Conservation (phyloP, 1,140 invertebrate species). For the Tetranychus urticae region DNA sequence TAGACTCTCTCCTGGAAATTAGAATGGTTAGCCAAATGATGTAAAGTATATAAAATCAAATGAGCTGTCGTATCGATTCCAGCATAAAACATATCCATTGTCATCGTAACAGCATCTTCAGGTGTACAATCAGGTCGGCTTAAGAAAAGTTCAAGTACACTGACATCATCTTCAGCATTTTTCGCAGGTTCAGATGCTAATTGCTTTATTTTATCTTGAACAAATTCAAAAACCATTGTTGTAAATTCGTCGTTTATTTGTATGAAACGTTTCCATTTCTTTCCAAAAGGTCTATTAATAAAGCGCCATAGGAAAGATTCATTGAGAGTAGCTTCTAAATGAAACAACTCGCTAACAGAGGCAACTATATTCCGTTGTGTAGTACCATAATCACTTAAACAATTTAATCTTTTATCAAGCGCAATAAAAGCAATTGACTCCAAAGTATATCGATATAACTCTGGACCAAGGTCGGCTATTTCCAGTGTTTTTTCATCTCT, state of each 20-base stretch:
- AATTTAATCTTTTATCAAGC: neutral
- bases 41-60: slow-evolving; percentile 18
- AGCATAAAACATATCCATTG: slow-evolving; percentile 55
- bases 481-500: slow-evolving; percentile 5
- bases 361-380: too few species aligned
- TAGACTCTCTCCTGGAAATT: slow-evolving; percentile 20
- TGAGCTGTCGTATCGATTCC: slow-evolving; percentile 48
- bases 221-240: neutral
- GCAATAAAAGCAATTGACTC: slow-evolving; percentile 9
- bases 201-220: neutral
- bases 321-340: slow-evolving; percentile 2
- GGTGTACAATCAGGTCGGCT: neutral
- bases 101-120: slow-evolving; percentile 48
- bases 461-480: slow-evolving; percentile 15
- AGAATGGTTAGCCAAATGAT: slow-evolving; percentile 21
- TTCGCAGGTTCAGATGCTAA: neutral
- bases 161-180: neutral
- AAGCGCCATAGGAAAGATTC: slow-evolving; percentile 3
- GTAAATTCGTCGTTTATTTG: neutral
- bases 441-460: slow-evolving; percentile 14
- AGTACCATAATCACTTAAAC: neutral
- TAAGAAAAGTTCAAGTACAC: neutral
- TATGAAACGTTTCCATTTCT: neutral
- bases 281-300: neutral
- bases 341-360: too few species aligned